These are phyloP conservation scores for Aleiodes leptofemur DNA, from an alignment of 2,888 invertebrate species.

Conservation along the genomic window DNA sequence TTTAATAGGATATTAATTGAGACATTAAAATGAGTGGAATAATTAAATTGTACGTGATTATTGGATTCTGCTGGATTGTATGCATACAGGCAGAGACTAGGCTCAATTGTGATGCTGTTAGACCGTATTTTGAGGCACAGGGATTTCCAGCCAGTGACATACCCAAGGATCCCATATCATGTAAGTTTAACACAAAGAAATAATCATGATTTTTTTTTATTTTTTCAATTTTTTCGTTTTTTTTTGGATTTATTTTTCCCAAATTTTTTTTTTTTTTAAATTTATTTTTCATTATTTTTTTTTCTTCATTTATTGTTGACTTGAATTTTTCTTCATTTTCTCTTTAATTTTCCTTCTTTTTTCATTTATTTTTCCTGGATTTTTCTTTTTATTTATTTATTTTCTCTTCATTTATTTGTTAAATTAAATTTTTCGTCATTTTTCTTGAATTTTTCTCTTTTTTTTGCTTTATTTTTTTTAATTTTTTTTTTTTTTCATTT, in stretches of 20 bases:
- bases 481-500: not conserved
- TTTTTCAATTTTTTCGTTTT: too few species aligned
- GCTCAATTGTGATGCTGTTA: conserved; percentile 76
- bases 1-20: not conserved
- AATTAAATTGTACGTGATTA: conserved; percentile 60
- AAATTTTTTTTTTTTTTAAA: too few species aligned
- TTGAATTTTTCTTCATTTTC: too few species aligned
- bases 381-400: not conserved
- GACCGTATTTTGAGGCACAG: conserved; percentile 75
- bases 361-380: too few species aligned
- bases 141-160: conserved; percentile 76
- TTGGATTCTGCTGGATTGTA: conserved; percentile 63
- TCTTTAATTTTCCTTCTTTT: too few species aligned
- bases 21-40: conserved; percentile 4
- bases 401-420: too few species aligned
- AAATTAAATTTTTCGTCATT: too few species aligned
- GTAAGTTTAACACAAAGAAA: conserved; percentile 68
- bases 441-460: too few species aligned
- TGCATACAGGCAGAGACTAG: conserved; percentile 60
- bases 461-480: too few species aligned
- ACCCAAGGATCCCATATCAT: conserved; percentile 77
- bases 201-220: not conserved
- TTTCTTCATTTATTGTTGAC: too few species aligned
- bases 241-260: too few species aligned
- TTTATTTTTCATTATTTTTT: not conserved